A percentile compares a stretch with the other conserved stretches of the same genome.
Conservation (phyloP, 30 jellyfish, hydroid and myxozoan genomes). For the Chironex yamaguchii region DNA sequence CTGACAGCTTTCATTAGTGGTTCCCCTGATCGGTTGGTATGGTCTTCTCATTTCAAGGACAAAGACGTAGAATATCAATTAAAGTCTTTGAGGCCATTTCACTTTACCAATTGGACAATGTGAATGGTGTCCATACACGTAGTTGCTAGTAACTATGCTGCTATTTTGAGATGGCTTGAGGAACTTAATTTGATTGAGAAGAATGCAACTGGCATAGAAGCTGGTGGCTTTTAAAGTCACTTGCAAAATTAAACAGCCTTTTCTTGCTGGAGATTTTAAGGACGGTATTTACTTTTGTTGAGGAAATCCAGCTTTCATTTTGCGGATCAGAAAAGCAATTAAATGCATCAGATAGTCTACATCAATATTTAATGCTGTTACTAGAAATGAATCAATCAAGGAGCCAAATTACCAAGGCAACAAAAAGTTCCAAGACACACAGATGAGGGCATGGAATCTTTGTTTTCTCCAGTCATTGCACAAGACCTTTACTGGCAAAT, state of each 20-base stretch:
- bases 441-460: too few species aligned
- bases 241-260: conserved; percentile 28
- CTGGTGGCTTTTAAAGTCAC: conserved; percentile 54
- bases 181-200: conserved; percentile 28
- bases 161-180: conserved; percentile 22
- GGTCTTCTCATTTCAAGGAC: conserved; percentile 29
- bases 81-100: conserved; percentile 49
- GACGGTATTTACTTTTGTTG: conserved; percentile 44
- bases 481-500: too few species aligned
- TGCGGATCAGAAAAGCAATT: conserved; percentile 33
- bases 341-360: conserved; percentile 45
- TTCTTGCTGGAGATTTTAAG: conserved; percentile 64
- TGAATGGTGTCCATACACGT: conserved; percentile 32
- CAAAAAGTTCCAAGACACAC: too few species aligned
- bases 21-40: conserved; percentile 50
- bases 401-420: too few species aligned
- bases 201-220: conserved; percentile 62
- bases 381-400: conserved; percentile 11
- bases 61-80: conserved; percentile 10
- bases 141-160: conserved; percentile 28
- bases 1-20: conserved; percentile 49
- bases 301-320: conserved; percentile 32
- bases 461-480: too few species aligned
- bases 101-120: conserved; percentile 49
- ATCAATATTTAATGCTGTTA: conserved; percentile 10